Evolutionary conservation across 2,888 invertebrate species (phyloP), one percentile per base, ranked within the genome.

Genomic region (Adineta ricciae): DNA sequence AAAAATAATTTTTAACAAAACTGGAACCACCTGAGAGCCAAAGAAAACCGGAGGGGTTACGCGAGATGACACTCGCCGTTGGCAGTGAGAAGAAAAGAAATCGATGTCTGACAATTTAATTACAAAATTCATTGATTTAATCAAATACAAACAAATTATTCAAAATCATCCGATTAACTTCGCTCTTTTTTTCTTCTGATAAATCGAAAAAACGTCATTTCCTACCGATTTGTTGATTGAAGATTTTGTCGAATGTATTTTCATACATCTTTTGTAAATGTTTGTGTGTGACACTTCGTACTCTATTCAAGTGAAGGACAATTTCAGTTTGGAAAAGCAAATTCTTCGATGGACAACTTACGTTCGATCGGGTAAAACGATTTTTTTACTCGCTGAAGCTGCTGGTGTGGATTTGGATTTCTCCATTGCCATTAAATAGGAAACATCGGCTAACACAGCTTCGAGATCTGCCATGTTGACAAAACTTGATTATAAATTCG

Each of bases 361-460:
- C 98, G 98, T 99, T 90, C 97, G 97, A 92, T 99, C 99, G 88
- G 99, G 99, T 90, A 99, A 93, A 89, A 97, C 93, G 89, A 99
- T 97, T 92, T 98, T 97, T 93, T 99, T 99, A 93, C 97, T 97
- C 89, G 99, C 99, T 91, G 98, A 93, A 88, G 99, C 98, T 87
- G 99, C 99, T 91, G 99, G 99, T 92, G 98, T 98, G 90, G 96
- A 95, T 93, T 99, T 98, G 91, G 96, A 96, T 93, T 99, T 99
- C 93, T 99, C 99, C 99, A 99, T 99, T 90, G 99, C 99, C 99
- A 99, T 99, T 92, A 99, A 93, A 93, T 99, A 99, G 94, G 97
- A 97, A 92, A 99, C 99, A 93, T 99, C 99, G 92, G 99, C 99
- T 92, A 99, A 93, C 91, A 99, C 99, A 91, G 99, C 98, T 93